Conservation (phyloP, 2,888 invertebrate species). For the Acleris emargana region DNA sequence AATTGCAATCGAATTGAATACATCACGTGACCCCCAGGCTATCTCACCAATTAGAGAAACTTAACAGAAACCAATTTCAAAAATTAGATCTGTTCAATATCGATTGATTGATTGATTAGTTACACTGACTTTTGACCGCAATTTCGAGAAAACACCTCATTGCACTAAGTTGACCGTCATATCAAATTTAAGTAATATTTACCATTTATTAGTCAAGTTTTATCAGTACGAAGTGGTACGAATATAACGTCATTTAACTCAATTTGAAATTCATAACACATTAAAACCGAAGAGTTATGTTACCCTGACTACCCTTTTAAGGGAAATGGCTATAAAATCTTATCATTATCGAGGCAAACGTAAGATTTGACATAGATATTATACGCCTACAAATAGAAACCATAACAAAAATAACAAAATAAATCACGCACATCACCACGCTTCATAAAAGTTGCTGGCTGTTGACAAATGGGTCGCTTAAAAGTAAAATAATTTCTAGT, state of each 20-base stretch:
- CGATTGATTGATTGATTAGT: no score
- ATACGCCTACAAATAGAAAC: conserved; percentile 22
- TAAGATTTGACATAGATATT: conserved; percentile 12
- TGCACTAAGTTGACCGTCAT: no score
- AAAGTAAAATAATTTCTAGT: no score
- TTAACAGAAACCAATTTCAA: conserved; percentile 29
- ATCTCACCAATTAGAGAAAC: conserved; percentile 22
- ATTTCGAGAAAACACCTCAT: no score
- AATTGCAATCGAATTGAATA: conserved; percentile 22
- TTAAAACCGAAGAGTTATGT: conserved; percentile 3
- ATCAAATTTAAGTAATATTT: no score
- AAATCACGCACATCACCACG: conserved; percentile 37
- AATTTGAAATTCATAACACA: background rate
- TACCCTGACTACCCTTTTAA: conserved; percentile 4
- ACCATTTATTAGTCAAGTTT: no score
- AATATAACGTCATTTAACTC: background rate
- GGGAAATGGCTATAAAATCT: conserved; percentile 10
- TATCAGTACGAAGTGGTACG: background rate
- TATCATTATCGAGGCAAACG: conserved; percentile 18
- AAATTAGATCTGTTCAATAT: conserved; percentile 1
- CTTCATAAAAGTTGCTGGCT: conserved; percentile 43
- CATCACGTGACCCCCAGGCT: conserved; percentile 16
- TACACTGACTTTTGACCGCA: no score
- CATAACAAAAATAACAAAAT: conserved; percentile 14
- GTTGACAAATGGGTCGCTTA: conserved; percentile 32